Base-by-base conservation (phyloP, 1,140 invertebrate genomes). In the Nautilus pompilius region DNA sequence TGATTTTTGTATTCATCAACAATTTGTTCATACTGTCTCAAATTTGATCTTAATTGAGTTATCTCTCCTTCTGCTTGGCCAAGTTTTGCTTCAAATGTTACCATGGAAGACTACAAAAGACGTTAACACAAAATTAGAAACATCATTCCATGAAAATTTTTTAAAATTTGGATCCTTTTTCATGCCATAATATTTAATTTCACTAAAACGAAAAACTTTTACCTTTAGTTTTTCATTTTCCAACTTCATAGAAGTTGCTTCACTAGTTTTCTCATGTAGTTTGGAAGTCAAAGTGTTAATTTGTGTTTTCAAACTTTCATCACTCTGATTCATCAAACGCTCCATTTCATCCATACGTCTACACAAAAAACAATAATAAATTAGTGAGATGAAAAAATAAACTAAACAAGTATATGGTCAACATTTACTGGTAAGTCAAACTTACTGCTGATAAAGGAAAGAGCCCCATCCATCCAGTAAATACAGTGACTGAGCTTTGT, bases 181-280 rank as follows among this genome's bases (percentile, higher is more conserved):
- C n/a, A 46, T 20, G 24, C n/a, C 45, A 46, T 20, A 17, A 46
- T 22, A 17, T 46, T n/a, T n/a, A n/a, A 48, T 59, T 46, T 17
- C 32, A 24, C 26, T 24, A 46, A 28, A 46, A 54, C 29, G 28
- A 63, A 60, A 46, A 33, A 63, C 15, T 33, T 58, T 48, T 62
- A 81, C 80, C 80, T 76, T 80, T 8, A 81, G 60, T 30, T 72
- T 58, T 54, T 82, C 79, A 63, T 78, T 78, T 48, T 82, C 80
- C 49, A 75, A 64, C 34, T 65, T 68, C 13, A 78, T 67, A 4
- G 57, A 62, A 0, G 74, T 67, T 13, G 67, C 58, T 41, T 82
- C 79, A 2, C 65, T 53, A 5, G 71, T 67, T 54, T 75, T 79
- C 15, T 74, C 74, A 26, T 80, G 72, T 0, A 80, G 65, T 46